Evolutionary conservation across 2,113 vertebrate species (phyloP), one percentile per base, ranked within the genome.

Genomic region (Esox niger): DNA sequence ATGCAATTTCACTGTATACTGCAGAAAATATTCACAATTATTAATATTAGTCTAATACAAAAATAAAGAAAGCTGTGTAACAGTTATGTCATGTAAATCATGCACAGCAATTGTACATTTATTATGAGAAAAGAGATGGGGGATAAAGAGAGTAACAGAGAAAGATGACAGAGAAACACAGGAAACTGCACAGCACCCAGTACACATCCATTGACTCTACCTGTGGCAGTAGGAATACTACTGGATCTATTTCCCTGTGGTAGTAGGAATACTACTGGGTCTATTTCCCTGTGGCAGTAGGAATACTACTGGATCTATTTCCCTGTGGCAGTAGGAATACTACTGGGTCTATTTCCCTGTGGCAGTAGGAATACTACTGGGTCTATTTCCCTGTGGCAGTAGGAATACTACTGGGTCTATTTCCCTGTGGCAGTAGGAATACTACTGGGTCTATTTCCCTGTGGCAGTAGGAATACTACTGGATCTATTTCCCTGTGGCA

Each of bases 401-500:
- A n/a, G n/a, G n/a, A 43, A 43, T 43, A 43, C 5, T 17, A 43
- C 38, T 43, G 64, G 71, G 62, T 69, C 66, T 58, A 75, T 70
- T 70, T 64, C 65, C 64, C 31, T 59, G 46, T n/a, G n/a, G n/a
- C n/a, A n/a, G n/a, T n/a, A n/a, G n/a, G n/a, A 43, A 43, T 43
- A 43, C 5, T 17, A 43, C 38, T 43, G 64, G 71, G 62, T 69
- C 66, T 58, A 75, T 70, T 70, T 64, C 65, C 64, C 31, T 59
- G 46, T n/a, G n/a, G n/a, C n/a, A n/a, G n/a, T n/a, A n/a, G n/a
- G n/a, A 43, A 43, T 43, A 43, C 5, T 17, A 43, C 38, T 43
- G 64, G 71, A 57, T 69, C 66, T 58, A 75, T 70, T 70, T 64
- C 65, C 64, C 31, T 59, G 46, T n/a, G n/a, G n/a, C n/a, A n/a